Evolutionary conservation across 2,888 invertebrate species (phyloP).

Genomic region (Plebejus argus): DNA sequence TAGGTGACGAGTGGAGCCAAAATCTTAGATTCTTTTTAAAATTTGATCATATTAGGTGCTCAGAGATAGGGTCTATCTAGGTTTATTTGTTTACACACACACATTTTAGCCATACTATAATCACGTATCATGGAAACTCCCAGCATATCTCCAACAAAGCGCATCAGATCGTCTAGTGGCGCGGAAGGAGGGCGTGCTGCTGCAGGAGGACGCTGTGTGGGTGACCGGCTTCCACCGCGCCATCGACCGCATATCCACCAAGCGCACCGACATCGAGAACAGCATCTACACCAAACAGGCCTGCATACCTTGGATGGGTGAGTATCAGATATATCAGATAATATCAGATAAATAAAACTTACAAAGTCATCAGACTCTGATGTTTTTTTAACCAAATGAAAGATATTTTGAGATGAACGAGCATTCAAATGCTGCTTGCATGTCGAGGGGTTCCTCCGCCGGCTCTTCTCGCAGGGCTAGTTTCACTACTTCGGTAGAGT

Average conservation of each 20-base stretch:
- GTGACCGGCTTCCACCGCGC: constrained; percentile 49
- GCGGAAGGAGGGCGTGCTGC: constrained; percentile 33
- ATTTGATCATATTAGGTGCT: too few species aligned
- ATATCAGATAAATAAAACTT: neutral
- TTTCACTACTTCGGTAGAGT: too few species aligned
- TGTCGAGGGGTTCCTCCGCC: too few species aligned
- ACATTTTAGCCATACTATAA: neutral
- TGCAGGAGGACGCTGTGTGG: constrained; percentile 47
- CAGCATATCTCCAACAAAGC: constrained; percentile 38
- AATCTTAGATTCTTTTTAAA: too few species aligned
- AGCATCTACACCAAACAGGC: constrained; percentile 56
- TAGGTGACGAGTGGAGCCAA: too few species aligned
- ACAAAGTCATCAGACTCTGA: neutral
- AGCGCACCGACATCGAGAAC: constrained; percentile 40
- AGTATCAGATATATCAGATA: too few species aligned
- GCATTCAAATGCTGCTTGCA: neutral
- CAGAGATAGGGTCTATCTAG: too few species aligned
- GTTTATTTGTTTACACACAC: neutral
- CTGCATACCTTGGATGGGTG: constrained; percentile 66
- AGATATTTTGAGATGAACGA: neutral
- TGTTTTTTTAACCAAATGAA: neutral
- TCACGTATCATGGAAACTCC: neutral
- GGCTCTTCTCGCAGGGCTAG: too few species aligned
- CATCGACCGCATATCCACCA: constrained; percentile 45
- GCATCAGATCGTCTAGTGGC: constrained; percentile 33